Conservation (phyloP, 92 coral and sea anemone genomes). For the Zoanthus solanderi region DNA sequence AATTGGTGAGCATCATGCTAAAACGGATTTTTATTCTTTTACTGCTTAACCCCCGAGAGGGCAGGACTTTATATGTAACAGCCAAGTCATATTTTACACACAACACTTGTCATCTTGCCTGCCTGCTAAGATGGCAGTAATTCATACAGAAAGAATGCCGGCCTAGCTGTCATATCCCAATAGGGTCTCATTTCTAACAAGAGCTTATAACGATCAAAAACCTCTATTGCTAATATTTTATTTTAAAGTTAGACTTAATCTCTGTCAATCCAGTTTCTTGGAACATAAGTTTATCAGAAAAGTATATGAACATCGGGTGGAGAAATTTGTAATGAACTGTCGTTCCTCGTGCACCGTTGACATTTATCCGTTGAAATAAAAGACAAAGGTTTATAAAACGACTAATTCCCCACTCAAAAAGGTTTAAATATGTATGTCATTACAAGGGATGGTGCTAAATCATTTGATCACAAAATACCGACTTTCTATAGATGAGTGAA, state of each 20-base stretch:
- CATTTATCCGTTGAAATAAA: slow-evolving; percentile 21
- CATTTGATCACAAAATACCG: slow-evolving; percentile 25
- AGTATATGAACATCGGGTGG: slow-evolving; percentile 1
- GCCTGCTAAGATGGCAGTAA: slow-evolving; percentile 72
- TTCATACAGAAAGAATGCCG: slow-evolving; percentile 54
- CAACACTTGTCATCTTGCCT: slow-evolving; percentile 73
- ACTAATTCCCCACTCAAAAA: slow-evolving; percentile 38
- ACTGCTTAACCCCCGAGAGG: slow-evolving; percentile 43
- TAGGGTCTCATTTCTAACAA: slow-evolving; percentile 54
- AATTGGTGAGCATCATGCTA: slow-evolving; percentile 38
- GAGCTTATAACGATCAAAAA: neutral
- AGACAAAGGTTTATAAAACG: slow-evolving; percentile 37
- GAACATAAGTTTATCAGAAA: slow-evolving; percentile 4
- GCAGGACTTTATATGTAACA: slow-evolving; percentile 30
- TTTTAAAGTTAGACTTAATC: slow-evolving; percentile 4
- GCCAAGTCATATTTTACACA: slow-evolving; percentile 87
- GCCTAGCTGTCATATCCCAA: slow-evolving; percentile 57
- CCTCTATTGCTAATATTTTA: neutral
- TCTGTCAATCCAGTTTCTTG: neutral
- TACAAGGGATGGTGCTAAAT: slow-evolving; percentile 22
- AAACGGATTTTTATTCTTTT: slow-evolving; percentile 39
- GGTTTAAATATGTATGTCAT: slow-evolving; percentile 32
- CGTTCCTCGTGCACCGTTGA: slow-evolving; percentile 15
- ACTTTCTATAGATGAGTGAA: slow-evolving; percentile 7
- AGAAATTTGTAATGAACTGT: slow-evolving; percentile 14